Conservation (phyloP, 2,797 vertebrate genomes). For the Eidolon dupreanum region DNA sequence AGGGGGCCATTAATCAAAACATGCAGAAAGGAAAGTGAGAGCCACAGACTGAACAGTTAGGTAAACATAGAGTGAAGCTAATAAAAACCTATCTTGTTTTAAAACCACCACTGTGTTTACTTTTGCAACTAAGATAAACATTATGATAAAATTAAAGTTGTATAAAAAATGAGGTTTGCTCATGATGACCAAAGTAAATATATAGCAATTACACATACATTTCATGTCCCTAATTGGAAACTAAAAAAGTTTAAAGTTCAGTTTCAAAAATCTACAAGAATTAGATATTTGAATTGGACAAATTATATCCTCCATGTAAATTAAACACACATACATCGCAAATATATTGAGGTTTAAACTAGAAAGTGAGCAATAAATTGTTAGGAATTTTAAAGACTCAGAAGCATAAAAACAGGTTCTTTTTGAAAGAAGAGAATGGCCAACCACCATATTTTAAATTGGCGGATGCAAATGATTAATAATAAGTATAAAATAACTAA, state of each 20-base stretch:
- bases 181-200: slow-evolving; percentile 68
- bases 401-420: slow-evolving; percentile 12
- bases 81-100: slow-evolving; percentile 69
- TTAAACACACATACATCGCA: background rate
- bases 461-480: background rate
- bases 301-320: background rate
- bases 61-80: slow-evolving; percentile 68
- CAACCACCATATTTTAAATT: background rate
- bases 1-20: slow-evolving; percentile 58
- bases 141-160: slow-evolving; percentile 77
- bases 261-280: slow-evolving; percentile 16
- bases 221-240: slow-evolving; percentile 49
- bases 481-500: background rate
- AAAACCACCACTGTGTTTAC: slow-evolving; percentile 70
- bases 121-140: slow-evolving; percentile 78
- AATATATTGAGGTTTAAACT: slow-evolving; percentile 35
- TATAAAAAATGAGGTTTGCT: slow-evolving; percentile 73
- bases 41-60: background rate
- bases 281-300: slow-evolving; percentile 6
- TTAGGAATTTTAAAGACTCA: slow-evolving; percentile 22
- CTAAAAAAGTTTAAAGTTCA: slow-evolving; percentile 56
- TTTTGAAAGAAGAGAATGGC: background rate
- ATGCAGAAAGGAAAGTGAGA: slow-evolving; percentile 39
- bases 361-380: background rate
- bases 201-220: slow-evolving; percentile 35